Base-by-base conservation (phyloP, 2,113 vertebrate genomes). In the Dascyllus trimaculatus region DNA sequence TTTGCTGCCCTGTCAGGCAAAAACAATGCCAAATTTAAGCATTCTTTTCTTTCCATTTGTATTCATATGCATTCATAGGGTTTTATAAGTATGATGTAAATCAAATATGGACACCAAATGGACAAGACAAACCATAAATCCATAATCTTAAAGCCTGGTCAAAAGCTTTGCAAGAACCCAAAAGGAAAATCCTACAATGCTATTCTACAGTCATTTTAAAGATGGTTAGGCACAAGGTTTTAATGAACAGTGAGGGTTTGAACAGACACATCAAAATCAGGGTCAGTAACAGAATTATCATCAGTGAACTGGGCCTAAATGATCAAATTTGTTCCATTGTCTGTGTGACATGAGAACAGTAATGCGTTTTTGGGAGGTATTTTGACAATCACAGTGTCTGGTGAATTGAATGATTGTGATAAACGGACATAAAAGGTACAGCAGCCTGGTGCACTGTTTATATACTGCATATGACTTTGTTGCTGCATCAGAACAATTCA, bases 151-250 rank as follows among this genome's bases (percentile, higher is more conserved):
- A n/a, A 68, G 24, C 38, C 66, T 59, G 69, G 61, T 69, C 60
- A 70, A 67, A 80, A 74, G 40, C 57, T 78, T 78, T 80, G 38
- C 15, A 62, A 49, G 65, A 84, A 82, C 78, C 79, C 78, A 78
- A 80, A 81, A 82, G 35, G 38, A 71, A 71, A 62, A 81, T 49
- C 32, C 21, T 13, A n/a, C 0, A 29, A 10, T 22, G 26, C 22
- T 48, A 5, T 29, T 21, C n/a, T 2, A 29, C 22, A 45, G 52
- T 26, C 10, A 2, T 11, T 6, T 17, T 4, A 21, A 35, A 66
- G 38, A 1, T 24, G 15, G 19, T 19, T 48, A 5, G 29, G 29
- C 4, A 6, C 29, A 48, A 40, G 38, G 46, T 1, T 19, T 6
- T 18, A 48, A 19, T 48, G 46, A 18, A 19, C 29, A 48, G 38